Conservation (phyloP, 2,888 invertebrate species). For the Ferrisia virgata region DNA sequence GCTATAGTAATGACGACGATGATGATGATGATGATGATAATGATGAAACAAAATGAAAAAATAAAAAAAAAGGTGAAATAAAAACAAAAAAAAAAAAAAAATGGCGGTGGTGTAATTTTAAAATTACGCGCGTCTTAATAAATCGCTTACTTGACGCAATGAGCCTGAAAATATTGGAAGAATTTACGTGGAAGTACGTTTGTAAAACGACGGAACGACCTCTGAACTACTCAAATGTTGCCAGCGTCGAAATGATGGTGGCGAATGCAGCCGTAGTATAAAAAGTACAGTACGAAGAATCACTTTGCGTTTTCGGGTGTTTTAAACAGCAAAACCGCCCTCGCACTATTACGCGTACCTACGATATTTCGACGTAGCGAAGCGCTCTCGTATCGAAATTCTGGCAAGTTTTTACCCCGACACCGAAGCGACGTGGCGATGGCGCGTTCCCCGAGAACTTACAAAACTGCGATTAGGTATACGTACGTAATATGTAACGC, state of each 20-base stretch:
- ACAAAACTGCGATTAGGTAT: constrained; percentile 17
- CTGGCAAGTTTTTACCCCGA: background rate
- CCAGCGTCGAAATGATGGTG: background rate
- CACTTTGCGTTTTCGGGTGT: constrained; percentile 33
- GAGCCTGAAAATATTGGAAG: background rate
- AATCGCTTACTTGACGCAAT: constrained; percentile 9
- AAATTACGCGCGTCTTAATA: background rate
- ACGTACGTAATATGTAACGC: constrained; percentile 10
- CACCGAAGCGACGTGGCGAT: too few species aligned
- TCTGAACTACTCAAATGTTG: background rate
- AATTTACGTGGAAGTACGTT: background rate
- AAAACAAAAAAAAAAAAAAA: background rate
- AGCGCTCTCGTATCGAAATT: constrained; percentile 18
- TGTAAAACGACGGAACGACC: background rate
- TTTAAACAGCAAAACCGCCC: constrained; percentile 33
- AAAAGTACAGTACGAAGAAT: background rate
- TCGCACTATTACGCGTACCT: constrained; percentile 21
- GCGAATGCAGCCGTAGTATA: constrained; percentile 9
- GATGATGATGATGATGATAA: background rate
- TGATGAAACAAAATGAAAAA: background rate
- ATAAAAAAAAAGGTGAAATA: background rate
- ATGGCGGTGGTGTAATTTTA: background rate
- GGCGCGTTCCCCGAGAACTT: background rate
- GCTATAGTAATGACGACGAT: background rate
- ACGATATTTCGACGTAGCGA: background rate